phyloP scores from a whole-genome alignment of 2,888 invertebrate genomes.

The Nephrotoma appendiculata region DNA sequence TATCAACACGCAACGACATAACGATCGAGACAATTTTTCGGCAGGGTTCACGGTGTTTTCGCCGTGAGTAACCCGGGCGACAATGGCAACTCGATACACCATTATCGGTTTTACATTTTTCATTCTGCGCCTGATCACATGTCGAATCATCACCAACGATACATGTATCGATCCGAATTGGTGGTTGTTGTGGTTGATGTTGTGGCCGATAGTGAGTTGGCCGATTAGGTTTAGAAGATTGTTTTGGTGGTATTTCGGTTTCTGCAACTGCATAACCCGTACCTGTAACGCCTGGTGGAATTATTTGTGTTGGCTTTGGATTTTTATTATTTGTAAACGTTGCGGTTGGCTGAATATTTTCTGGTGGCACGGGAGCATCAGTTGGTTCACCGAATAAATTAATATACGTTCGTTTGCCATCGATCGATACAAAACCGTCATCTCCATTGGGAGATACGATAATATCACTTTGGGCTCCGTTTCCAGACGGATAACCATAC shows the following conservation, averaged over 20 bases:
- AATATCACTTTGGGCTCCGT: conserved; percentile 39
- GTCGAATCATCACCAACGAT: conserved; percentile 87
- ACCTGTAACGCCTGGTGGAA: conserved; percentile 33
- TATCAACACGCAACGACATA: conserved; percentile 67
- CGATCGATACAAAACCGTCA: conserved; percentile 81
- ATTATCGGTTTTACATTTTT: conserved; percentile 70
- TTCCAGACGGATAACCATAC: conserved; percentile 31
- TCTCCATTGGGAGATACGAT: conserved; percentile 61
- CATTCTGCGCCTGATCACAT: conserved; percentile 76
- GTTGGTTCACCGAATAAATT: conserved; percentile 60
- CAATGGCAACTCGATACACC: conserved; percentile 84
- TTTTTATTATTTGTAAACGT: conserved; percentile 22
- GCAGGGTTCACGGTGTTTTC: conserved; percentile 62
- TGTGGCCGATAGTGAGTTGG: conserved; percentile 31
- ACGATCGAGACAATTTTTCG: conserved; percentile 63
- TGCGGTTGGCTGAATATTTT: conserved; percentile 21
- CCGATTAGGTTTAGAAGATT: conserved; percentile 35
- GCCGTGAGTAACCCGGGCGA: conserved; percentile 57
- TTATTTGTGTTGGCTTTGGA: conserved; percentile 18
- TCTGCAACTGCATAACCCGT: conserved; percentile 54
- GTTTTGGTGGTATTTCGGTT: conserved; percentile 37
- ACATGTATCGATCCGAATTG: conserved; percentile 71
- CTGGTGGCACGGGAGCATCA: conserved; percentile 23
- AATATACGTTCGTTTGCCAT: conserved; percentile 78
- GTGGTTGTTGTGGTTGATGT: conserved; percentile 28